Conservation (phyloP, 1,140 invertebrate genomes). For the Phymastichus coffea region DNA sequence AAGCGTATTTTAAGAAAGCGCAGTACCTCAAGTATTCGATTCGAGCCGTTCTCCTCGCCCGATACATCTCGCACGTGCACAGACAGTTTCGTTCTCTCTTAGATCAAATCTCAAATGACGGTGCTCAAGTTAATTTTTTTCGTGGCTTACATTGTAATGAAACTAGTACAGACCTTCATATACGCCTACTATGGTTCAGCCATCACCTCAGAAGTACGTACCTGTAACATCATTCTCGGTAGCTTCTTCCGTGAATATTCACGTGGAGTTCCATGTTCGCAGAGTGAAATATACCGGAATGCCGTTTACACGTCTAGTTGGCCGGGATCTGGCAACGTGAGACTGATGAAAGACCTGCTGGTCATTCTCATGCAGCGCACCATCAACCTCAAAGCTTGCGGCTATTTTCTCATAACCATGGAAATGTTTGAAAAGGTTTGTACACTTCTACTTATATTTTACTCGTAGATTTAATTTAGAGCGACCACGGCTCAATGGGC, state of each 20-base stretch:
- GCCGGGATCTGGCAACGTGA: not conserved
- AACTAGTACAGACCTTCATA: not conserved
- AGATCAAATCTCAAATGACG: too few species aligned
- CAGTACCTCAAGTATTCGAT: too few species aligned
- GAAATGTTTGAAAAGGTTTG: constrained; percentile 5
- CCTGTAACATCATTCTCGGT: too few species aligned
- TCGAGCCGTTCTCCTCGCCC: too few species aligned
- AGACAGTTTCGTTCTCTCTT: too few species aligned
- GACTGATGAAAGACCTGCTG: not conserved
- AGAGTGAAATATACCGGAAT: not conserved
- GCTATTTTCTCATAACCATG: not conserved
- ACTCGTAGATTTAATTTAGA: not conserved
- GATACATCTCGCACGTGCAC: too few species aligned
- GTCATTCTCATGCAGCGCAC: not conserved
- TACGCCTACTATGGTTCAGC: not conserved
- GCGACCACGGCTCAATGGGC: too few species aligned
- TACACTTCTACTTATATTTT: too few species aligned
- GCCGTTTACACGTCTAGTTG: not conserved
- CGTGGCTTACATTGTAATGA: not conserved
- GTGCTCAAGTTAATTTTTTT: not conserved
- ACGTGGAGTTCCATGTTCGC: too few species aligned
- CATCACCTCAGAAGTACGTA: not conserved
- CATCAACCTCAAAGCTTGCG: not conserved
- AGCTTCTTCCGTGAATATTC: too few species aligned
- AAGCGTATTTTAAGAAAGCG: too few species aligned